These are phyloP conservation scores for Chroicocephalus ridibundus DNA, from an alignment of 2,113 vertebrate species.

Conservation along the genomic window DNA sequence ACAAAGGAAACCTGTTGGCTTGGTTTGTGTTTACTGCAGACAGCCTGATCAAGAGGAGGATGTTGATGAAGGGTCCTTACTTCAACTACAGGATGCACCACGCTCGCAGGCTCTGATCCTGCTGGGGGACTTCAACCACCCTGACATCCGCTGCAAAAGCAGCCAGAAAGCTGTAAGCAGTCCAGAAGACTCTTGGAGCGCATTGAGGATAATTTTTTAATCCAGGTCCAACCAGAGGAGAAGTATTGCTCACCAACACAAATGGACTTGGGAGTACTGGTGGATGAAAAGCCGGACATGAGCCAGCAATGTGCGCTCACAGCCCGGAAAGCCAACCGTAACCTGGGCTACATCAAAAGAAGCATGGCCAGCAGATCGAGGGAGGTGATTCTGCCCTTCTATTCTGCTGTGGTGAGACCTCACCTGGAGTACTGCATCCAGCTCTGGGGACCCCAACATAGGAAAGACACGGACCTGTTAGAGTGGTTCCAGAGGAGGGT, in stretches of 20 bases:
- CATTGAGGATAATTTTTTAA: background rate
- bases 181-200: background rate
- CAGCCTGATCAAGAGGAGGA: background rate
- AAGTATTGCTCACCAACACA: background rate
- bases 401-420: accelerated
- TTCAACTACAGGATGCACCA: background rate
- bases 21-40: background rate
- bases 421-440: accelerated
- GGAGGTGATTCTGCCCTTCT: background rate
- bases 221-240: background rate
- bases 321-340: background rate
- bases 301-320: accelerated
- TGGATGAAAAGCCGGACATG: background rate
- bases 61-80: background rate
- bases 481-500: background rate
- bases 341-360: background rate
- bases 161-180: background rate
- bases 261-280: background rate
- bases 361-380: accelerated
- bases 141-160: background rate
- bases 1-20: background rate
- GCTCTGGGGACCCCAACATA: background rate
- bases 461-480: background rate
- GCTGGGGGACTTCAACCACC: background rate
- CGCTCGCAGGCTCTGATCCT: background rate